Evolutionary conservation across 2,888 invertebrate genomes (phyloP), one percentile per base, ranked within the genome.

Genomic region (Orthonevra nobilis): DNA sequence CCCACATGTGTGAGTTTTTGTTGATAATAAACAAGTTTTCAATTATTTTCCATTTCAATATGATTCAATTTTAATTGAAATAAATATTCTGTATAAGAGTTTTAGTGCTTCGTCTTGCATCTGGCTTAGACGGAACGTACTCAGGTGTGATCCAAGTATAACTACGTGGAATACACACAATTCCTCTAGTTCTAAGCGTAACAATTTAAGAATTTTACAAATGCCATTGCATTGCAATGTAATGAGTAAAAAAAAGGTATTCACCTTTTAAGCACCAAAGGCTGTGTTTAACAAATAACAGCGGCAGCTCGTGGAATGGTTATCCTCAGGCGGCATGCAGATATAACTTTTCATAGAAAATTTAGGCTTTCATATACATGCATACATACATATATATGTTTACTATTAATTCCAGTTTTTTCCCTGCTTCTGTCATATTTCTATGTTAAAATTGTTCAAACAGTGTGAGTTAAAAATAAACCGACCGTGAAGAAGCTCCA

Each of bases 31-130:
- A 69, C 69, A 75, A 75, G 74, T 69, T 75, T 63, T 69, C 61
- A 75, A 69, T 75, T 75, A 75, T 75, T 74, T 74, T 61, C 46
- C 60, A 69, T 74, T 75, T 75, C 61, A 75, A 69, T 75, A 54
- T 75, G 26, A 61, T 54, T 61, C 54, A 75, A 56, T 60, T 75
- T 75, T 54, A 69, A 75, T 61, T 46, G 34, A 69, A 75, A 54
- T 61, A 61, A 75, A 75, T 56, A 66, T 46, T 44, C 56, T 44
- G 28, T 19, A 20, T 32, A 12, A 14, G 17, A 64, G 52, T 52
- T 54, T 54, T n/a, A 34, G 1, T 36, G 14, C 10, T 34, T 40
- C 19, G 42, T 54, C 42, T 10, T 19, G 23, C 30, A 6, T 12
- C 42, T 28, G 38, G 38, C 5, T 23, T 9, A 32, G 7, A 17